Conservation (phyloP, 2,888 invertebrate species). For the Chirona hameri region DNA sequence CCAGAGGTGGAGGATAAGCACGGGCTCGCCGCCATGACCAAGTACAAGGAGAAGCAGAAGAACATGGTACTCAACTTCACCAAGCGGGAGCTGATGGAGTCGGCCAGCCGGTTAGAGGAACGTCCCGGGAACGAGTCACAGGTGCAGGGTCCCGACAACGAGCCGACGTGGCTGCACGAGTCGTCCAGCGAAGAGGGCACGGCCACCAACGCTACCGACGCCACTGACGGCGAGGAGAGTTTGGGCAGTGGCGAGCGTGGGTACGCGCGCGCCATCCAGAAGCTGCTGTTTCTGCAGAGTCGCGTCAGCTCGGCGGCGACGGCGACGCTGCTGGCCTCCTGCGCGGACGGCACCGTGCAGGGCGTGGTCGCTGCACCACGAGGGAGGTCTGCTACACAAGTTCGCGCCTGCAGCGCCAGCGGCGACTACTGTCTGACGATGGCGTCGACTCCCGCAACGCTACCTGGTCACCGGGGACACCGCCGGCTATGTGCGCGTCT, state of each 20-base stretch:
- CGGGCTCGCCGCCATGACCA: neutral
- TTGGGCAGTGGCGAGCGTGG: constrained; percentile 35
- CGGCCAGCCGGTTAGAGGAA: neutral
- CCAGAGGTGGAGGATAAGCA: neutral
- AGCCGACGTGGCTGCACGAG: neutral
- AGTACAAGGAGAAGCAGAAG: constrained; percentile 26
- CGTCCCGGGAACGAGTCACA: neutral
- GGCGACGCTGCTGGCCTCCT: constrained; percentile 65
- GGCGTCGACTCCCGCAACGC: constrained; percentile 64
- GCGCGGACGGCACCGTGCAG: constrained; percentile 70
- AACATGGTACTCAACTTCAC: constrained; percentile 24
- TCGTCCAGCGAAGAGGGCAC: neutral
- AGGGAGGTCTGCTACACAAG: constrained; percentile 64
- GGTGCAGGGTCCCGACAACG: neutral
- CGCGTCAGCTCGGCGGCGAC: constrained; percentile 55
- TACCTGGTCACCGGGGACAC: constrained; percentile 58
- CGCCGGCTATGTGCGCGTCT: constrained; percentile 73
- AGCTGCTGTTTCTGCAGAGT: constrained; percentile 62
- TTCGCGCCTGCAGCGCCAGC: constrained; percentile 66
- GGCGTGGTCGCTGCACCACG: constrained; percentile 75
- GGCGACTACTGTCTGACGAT: constrained; percentile 63
- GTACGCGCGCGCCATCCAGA: constrained; percentile 56
- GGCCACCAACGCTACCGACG: neutral
- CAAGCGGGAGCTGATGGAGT: neutral
- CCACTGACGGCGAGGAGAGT: neutral